Evolutionary conservation across 2,888 invertebrate genomes (phyloP), one percentile per base, ranked within the genome.

Genomic region (Eristalis intricaria): DNA sequence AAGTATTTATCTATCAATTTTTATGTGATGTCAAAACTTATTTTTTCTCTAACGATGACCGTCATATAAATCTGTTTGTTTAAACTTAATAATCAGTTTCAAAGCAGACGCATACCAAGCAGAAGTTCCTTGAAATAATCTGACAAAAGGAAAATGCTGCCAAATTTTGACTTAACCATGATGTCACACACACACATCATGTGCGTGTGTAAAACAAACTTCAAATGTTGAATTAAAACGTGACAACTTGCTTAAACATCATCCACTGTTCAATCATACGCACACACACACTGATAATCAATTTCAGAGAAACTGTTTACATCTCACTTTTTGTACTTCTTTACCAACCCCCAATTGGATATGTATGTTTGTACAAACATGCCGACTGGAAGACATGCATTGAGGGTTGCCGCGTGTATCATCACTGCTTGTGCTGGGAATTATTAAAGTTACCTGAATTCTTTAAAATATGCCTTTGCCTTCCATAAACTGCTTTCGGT

Each of bases 401-500:
- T 64, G 64, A 66, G 80, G 66, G 40, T 69, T 50, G 56, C 56
- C 56, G 19, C 19, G 32, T 4, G 26, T 66, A 29, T 66, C 63
- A 77, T 40, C 77, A 56, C 23, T 40, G 38, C 68, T 38, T 26
- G 61, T n/a, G 61, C 35, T 38, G 35, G 8, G 19, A 50, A 50
- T 50, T 32, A 64, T 81, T 75, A 69, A 81, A 81, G 81, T 63
- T 65, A 75, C 79, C 50, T 68, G 64, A 75, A 60, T 43, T 70
- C 74, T 78, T 83, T 35, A 78, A 83, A 63, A 70, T 58, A 32
- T 69, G 26, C 65, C 23, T 75, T 74, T 78, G 63, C 65, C 32
- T 74, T 74, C 61, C 60, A 68, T 40, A 75, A 74, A 81, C 23
- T 50, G 50, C 63, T 76, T 79, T 79, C 87, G 68, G 70, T 74